Conservation (phyloP, 2,113 vertebrate genomes). For the Glaucomys volans region DNA sequence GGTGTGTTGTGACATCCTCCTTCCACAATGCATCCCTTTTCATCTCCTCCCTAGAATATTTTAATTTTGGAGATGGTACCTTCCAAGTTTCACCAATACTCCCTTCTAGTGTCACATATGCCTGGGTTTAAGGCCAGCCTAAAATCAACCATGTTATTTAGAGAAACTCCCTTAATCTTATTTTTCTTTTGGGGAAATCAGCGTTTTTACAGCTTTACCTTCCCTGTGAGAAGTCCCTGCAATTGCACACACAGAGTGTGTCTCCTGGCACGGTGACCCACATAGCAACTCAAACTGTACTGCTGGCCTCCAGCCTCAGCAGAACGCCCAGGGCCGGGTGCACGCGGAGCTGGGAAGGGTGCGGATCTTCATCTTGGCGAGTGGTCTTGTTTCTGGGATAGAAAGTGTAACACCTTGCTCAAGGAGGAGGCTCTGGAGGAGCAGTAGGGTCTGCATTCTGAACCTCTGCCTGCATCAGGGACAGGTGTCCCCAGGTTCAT, state of each 20-base stretch:
- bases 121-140: background rate
- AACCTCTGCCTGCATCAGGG: background rate
- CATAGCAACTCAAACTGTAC: fast-evolving
- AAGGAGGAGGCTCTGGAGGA: background rate
- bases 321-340: fast-evolving
- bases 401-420: background rate
- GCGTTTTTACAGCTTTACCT: background rate
- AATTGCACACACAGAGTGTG: no score
- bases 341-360: no score
- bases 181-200: background rate
- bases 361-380: background rate
- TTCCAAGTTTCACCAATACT: background rate
- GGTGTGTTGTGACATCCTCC: background rate
- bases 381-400: background rate
- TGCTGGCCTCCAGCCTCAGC: background rate
- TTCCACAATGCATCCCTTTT: background rate
- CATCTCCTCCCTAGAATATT: background rate
- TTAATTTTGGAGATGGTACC: background rate
- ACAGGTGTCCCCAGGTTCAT: background rate
- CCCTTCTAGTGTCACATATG: background rate
- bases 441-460: background rate
- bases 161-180: background rate
- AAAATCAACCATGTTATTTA: background rate
- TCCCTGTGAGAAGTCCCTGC: background rate
- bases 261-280: background rate